Evolutionary conservation across 2,888 invertebrate genomes (phyloP), one percentile per base, ranked within the genome.

Genomic region (Epistrophe eligans): DNA sequence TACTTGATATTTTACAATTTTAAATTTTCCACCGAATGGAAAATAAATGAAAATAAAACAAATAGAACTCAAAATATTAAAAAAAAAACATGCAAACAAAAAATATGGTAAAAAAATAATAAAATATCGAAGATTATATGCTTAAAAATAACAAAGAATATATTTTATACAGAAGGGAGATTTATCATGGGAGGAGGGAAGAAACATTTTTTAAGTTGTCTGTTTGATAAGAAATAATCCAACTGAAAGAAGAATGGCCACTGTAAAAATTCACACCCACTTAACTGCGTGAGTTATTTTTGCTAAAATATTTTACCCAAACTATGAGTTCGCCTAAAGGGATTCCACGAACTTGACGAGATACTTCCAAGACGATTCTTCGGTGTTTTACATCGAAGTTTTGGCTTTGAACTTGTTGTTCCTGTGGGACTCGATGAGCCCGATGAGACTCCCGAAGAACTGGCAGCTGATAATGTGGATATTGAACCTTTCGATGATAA

Each of bases 341-440:
- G 93, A 91, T 93, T 93, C 93, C 93, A 93, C 17, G 92, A 91
- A 67, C 91, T 92, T 24, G 93, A 92, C 1, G 93, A 92, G 5
- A 93, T 89, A 83, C 92, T 92, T 74, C 93, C 93, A n/a, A 92
- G 89, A 4, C 92, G 91, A 52, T 91, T 89, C 80, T 92, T 93
- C 52, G 90, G 88, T 52, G 91, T 90, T 43, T 93, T 93, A 58
- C 91, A 90, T 62, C 92, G 91, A 62, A 91, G 83, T 89, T 92
- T 93, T 45, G 92, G 91, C 88, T 90, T 90, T 40, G 92, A 92
- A 28, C 91, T 91, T 19, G 92, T 92, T 32, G 92, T 92, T 73
- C 92, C 92, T 11, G 92, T 93, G 40, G 93, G 92, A 88, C 92
- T 92, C 74, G 93, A 91, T 7, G 92, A 92, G 57, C 92, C 93